phyloP scores from a whole-genome alignment of 2,797 vertebrate genomes.

The Manis crassicaudata region DNA sequence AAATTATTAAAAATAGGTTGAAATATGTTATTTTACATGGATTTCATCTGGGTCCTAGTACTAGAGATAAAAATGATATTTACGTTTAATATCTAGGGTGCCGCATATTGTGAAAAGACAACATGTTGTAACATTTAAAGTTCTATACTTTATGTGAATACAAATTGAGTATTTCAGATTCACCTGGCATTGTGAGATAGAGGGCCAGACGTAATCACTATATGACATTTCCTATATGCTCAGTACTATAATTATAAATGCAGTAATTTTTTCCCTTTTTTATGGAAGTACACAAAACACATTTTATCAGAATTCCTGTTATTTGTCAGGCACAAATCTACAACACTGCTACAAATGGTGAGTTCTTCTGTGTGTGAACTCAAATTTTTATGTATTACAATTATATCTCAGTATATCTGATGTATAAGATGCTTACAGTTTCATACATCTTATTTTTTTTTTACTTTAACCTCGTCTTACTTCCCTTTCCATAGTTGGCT shows the following conservation, averaged over 20 bases:
- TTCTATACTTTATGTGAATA: conserved; percentile 53
- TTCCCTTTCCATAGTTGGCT: background rate
- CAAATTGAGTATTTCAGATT: background rate
- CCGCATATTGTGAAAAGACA: conserved; percentile 32
- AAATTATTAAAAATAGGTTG: conserved; percentile 37
- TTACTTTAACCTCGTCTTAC: background rate
- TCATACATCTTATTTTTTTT: background rate
- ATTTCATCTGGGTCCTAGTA: conserved; percentile 39
- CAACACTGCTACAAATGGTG: background rate
- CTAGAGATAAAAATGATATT: conserved; percentile 30
- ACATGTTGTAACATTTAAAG: conserved; percentile 46
- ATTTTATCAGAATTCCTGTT: background rate
- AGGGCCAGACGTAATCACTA: background rate
- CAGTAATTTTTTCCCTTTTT: background rate
- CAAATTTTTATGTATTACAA: background rate
- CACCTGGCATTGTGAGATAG: background rate
- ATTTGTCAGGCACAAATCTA: background rate
- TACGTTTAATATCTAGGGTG: conserved; percentile 49
- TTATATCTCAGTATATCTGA: background rate
- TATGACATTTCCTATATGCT: background rate
- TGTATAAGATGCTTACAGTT: background rate
- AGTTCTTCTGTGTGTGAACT: background rate
- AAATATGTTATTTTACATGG: conserved; percentile 43
- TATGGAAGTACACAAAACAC: background rate
- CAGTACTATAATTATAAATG: background rate